These are phyloP conservation scores for Centropristis striata DNA, from an alignment of 2,113 vertebrate species.

Conservation along the genomic window DNA sequence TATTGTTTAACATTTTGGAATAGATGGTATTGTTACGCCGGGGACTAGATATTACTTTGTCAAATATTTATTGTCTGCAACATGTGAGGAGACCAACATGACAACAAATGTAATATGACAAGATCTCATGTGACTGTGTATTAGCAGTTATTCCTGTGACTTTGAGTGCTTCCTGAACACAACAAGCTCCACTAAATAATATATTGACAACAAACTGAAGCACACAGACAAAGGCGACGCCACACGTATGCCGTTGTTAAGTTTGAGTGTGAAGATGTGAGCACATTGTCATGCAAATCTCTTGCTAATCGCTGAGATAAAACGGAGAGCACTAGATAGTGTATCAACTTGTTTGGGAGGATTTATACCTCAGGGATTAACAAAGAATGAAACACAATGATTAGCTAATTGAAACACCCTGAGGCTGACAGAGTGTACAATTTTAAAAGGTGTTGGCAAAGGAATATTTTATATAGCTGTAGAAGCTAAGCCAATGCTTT, in stretches of 20 bases:
- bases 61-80: no score
- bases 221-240: slow-evolving; percentile 15
- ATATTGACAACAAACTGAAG: slow-evolving; percentile 28
- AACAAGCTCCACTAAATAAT: slow-evolving; percentile 63
- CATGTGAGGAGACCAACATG: no score
- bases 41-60: no score
- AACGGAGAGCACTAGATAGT: slow-evolving; percentile 42
- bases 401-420: slow-evolving; percentile 30
- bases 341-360: slow-evolving; percentile 44
- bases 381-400: slow-evolving; percentile 32
- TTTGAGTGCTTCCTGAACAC: slow-evolving; percentile 53
- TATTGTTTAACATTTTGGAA: no score
- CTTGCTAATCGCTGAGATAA: slow-evolving; percentile 36
- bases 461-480: not conserved
- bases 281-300: slow-evolving; percentile 73
- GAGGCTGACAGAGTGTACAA: not conserved
- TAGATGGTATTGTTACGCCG: no score
- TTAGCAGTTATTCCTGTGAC: slow-evolving; percentile 50
- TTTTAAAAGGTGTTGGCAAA: not conserved
- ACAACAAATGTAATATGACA: slow-evolving; percentile 38
- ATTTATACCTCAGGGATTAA: slow-evolving; percentile 62
- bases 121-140: slow-evolving; percentile 9
- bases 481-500: no score
- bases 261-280: slow-evolving; percentile 57
- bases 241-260: slow-evolving; percentile 42